Evolutionary conservation across 1,140 invertebrate genomes (phyloP).

Genomic region (Nephila pilipes): DNA sequence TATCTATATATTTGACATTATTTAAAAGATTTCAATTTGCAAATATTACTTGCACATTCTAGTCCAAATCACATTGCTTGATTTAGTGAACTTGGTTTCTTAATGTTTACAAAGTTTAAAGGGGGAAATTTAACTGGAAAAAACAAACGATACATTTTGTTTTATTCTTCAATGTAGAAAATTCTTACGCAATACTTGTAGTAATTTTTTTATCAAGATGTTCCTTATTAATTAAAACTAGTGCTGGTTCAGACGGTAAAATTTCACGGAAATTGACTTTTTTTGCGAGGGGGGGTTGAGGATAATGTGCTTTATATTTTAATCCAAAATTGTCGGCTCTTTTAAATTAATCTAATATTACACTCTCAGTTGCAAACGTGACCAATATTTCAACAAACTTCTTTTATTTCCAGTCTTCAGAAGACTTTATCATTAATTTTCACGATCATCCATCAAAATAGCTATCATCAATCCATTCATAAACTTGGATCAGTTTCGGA

Average conservation of each 20-base stretch:
- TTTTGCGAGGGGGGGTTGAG: neutral
- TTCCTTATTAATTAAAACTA: neutral
- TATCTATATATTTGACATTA: no score
- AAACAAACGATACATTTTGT: neutral
- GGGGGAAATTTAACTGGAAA: neutral
- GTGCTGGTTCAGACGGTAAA: neutral
- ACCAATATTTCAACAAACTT: neutral
- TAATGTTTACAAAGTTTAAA: neutral
- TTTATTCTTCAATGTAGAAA: neutral
- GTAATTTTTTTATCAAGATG: neutral
- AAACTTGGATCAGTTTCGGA: conserved; percentile 1
- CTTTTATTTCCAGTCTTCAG: neutral
- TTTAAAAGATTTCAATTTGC: no score
- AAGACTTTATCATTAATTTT: neutral
- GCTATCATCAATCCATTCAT: conserved; percentile 11
- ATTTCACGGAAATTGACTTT: no score
- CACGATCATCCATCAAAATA: neutral
- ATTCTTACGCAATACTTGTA: no score
- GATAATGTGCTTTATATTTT: no score
- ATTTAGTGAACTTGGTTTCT: neutral
- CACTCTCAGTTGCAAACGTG: neutral
- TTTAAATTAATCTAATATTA: neutral
- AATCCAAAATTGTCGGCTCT: no score
- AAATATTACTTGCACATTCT: no score
- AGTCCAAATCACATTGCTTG: no score